Base-by-base conservation (phyloP, 1,140 invertebrate genomes). In the Ooceraea biroi region DNA sequence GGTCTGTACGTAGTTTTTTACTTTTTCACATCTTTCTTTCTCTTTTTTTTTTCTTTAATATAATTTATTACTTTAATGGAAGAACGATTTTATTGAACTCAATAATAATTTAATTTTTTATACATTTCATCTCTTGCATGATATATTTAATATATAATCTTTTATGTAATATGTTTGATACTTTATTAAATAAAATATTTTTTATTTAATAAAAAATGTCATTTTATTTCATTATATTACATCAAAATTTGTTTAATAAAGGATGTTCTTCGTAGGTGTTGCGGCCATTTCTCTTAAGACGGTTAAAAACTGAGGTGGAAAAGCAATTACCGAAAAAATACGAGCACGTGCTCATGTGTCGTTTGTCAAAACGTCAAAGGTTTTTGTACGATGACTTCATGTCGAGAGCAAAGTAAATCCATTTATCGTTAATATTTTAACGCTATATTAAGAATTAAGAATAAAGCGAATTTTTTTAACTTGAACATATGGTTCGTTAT, bases 311-410 rank as follows among this genome's bases (percentile, higher is more conserved):
- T 61, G 99, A 99, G 95, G 99, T 99, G 48, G 99, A 99, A 94
- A 99, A 99, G 93, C 99, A 99, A 95, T 97, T 99, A 96, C 99
- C 99, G 87, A 98, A 98, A 95, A 99, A 99, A 94, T 99, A 98
- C 95, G 99, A 99, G 94, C 99, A 99, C 95, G 96, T 99, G 85
- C 95, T 99, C 14, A 97, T 98, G 96, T 99, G 99, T 94, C 96
- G 98, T 58, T 95, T 99, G 84, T 99, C 99, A 1, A 99, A 99
- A 95, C 95, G 99, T 48, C 99, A 99, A 93, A 96, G 99, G 84
- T 99, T 97, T 95, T 95, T 99, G 3, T 99, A 99, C 95, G 99
- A 99, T 95, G 99, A 99, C 93, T 99, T 99, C 94, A 99, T 99
- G 99, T 98, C 98, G 17, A 96, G 98, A 90, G 96, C 98, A 91